Conservation (phyloP, 2,113 vertebrate genomes). For the Mormyrus iriodes region DNA sequence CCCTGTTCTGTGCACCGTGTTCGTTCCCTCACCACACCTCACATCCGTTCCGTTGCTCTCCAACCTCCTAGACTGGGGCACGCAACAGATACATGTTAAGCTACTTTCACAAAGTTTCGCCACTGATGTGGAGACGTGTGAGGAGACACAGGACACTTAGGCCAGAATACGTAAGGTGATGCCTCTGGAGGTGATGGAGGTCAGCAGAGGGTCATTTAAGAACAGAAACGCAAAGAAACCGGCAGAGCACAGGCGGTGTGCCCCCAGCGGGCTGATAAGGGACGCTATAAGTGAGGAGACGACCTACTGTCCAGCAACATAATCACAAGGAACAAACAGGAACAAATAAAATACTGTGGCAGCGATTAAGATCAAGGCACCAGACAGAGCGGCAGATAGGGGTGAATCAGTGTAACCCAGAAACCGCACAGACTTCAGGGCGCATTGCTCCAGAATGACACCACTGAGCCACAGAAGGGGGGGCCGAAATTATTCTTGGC, state of each 20-base stretch:
- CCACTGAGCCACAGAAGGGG: background rate
- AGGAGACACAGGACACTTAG: background rate
- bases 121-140: background rate
- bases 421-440: background rate
- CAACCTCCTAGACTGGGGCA: too few species aligned
- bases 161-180: background rate
- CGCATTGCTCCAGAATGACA: background rate
- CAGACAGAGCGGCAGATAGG: background rate
- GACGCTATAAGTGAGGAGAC: background rate
- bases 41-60: too few species aligned
- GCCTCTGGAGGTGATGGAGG: background rate
- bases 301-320: background rate
- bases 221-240: background rate
- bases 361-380: background rate
- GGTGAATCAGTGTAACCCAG: background rate
- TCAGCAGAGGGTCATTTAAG: background rate
- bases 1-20: too few species aligned
- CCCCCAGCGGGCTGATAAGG: background rate
- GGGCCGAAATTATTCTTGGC: conserved; percentile 9
- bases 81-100: too few species aligned
- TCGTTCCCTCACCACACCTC: too few species aligned
- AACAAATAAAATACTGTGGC: background rate
- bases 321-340: background rate
- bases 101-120: background rate
- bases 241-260: background rate